Percentiles rank a stretch among this genome's conserved stretches.
These are phyloP conservation scores for Netelia fuscicornis DNA, from an alignment of 2,888 invertebrate species.

Conservation along the genomic window DNA sequence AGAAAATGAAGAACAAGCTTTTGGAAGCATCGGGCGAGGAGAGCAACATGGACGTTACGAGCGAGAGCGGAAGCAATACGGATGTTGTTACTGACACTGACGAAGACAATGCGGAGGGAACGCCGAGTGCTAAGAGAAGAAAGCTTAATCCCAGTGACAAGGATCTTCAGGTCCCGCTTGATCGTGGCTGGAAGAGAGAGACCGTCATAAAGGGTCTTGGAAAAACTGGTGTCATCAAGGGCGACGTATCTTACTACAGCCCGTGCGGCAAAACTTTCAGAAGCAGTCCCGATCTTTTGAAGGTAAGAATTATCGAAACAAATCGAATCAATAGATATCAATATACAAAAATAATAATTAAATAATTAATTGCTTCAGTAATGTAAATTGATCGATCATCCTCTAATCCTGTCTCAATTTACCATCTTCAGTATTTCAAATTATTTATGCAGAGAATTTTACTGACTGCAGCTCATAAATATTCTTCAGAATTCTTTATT, in stretches of 20 bases:
- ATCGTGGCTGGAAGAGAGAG: constrained; percentile 95
- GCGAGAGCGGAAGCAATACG: constrained; percentile 84
- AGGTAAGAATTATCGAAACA: constrained; percentile 79
- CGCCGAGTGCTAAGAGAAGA: constrained; percentile 81
- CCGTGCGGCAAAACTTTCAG: constrained; percentile 89
- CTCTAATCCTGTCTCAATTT: not conserved
- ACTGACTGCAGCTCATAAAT: not conserved
- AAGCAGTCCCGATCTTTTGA: constrained; percentile 87
- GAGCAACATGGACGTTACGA: constrained; percentile 84
- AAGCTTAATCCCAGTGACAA: constrained; percentile 82
- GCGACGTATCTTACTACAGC: constrained; percentile 96
- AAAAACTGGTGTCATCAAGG: constrained; percentile 93
- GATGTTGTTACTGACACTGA: constrained; percentile 83
- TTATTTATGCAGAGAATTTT: not conserved
- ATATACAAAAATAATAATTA: not conserved
- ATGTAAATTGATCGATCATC: too few relatives aligned
- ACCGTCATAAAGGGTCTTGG: constrained; percentile 95
- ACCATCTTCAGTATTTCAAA: not conserved
- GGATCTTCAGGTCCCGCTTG: constrained; percentile 82
- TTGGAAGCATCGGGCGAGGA: constrained; percentile 83
- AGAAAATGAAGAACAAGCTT: constrained; percentile 84
- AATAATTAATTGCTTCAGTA: too few relatives aligned
- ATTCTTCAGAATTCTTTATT: not conserved
- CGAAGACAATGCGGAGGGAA: constrained; percentile 83
- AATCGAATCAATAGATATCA: not conserved